Conservation (phyloP, 2,113 vertebrate species). For the Protobothrops flavoviridis region DNA sequence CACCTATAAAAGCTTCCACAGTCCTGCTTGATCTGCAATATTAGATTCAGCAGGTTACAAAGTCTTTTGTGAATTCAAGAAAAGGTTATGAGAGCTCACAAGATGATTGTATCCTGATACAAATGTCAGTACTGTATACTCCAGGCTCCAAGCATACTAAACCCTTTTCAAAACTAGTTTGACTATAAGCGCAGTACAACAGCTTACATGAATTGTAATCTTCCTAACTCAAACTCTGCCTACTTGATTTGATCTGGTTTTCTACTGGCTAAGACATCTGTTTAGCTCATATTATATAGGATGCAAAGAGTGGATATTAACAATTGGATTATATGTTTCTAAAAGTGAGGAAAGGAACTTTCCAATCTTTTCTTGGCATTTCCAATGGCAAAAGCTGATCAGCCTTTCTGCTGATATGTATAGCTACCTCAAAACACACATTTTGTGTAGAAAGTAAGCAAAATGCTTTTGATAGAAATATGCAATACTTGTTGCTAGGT, state of each 20-base stretch:
- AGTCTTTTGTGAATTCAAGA: neutral
- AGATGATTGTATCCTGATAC: neutral
- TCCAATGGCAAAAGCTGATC: neutral
- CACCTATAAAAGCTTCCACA: neutral
- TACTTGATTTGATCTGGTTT: neutral
- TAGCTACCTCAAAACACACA: neutral
- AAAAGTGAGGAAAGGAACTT: neutral
- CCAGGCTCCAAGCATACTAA: neutral
- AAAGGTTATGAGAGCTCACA: neutral
- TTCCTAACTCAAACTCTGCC: neutral
- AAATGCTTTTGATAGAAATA: neutral
- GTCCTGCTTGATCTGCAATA: neutral
- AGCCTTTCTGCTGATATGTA: neutral
- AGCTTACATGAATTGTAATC: neutral
- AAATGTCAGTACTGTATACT: neutral
- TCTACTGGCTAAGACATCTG: neutral
- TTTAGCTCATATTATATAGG: neutral
- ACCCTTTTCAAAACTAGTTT: neutral
- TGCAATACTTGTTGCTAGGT: neutral
- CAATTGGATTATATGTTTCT: neutral
- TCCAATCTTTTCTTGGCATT: neutral
- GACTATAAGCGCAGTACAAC: neutral
- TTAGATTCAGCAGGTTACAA: neutral
- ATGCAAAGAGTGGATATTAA: neutral
- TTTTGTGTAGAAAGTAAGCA: neutral